Evolutionary conservation across 2,797 vertebrate species (phyloP).

Genomic region (Lateolabrax maculatus): DNA sequence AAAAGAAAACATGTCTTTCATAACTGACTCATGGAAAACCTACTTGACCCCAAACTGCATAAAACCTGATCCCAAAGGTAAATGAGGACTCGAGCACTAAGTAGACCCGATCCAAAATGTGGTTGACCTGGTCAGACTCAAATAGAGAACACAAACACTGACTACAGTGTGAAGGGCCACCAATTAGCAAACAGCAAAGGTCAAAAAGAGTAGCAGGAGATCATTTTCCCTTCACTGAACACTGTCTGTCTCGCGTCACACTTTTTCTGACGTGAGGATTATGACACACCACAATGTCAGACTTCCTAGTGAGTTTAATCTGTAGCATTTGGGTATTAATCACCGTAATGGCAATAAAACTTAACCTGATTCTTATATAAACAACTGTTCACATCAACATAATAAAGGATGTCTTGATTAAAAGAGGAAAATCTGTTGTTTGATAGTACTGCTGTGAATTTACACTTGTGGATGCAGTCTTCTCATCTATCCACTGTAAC

Average conservation of each 20-base stretch:
- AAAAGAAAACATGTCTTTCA: background rate
- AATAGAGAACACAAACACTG: slow-evolving; percentile 11
- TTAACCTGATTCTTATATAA: background rate
- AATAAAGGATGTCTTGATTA: background rate
- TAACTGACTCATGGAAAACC: background rate
- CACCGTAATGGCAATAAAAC: background rate
- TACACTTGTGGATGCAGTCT: background rate
- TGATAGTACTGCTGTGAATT: background rate
- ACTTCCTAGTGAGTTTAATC: background rate
- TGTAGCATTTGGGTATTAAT: background rate
- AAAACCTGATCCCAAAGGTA: background rate
- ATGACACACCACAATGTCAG: background rate
- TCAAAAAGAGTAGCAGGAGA: slow-evolving; percentile 1
- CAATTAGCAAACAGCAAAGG: background rate
- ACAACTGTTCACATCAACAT: background rate
- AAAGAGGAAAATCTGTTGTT: background rate
- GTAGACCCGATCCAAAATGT: background rate
- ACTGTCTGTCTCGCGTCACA: background rate
- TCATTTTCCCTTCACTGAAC: background rate
- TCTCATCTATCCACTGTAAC: slow-evolving; percentile 8
- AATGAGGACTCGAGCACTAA: background rate
- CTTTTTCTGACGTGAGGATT: no score
- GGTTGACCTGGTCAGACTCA: background rate
- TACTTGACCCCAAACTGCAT: background rate
- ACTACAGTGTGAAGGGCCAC: background rate